Evolutionary conservation across 2,888 invertebrate species (phyloP).

Genomic region (Heteropelma amictum): DNA sequence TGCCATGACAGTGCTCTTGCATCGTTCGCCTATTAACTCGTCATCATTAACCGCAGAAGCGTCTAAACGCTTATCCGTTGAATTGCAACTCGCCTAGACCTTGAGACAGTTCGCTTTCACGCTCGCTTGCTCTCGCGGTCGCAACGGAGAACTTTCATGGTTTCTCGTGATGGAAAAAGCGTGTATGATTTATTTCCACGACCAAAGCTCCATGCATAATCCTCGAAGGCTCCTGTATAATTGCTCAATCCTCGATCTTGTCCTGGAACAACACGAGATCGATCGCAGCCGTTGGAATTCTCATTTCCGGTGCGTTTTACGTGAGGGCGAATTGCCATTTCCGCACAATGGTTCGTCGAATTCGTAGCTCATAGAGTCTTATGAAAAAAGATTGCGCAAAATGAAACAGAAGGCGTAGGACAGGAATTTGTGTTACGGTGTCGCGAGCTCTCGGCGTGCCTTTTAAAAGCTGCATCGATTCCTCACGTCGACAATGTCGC

Average conservation of each 20-base stretch:
- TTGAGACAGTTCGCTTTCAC: slow-evolving; percentile 62
- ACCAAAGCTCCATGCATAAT: too few relatives aligned
- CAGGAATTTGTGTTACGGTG: slow-evolving; percentile 58
- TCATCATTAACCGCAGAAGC: slow-evolving; percentile 24
- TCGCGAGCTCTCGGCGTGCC: slow-evolving; percentile 23
- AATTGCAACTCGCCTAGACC: slow-evolving; percentile 52
- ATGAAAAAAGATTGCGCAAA: slow-evolving; percentile 20
- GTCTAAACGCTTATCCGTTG: slow-evolving; percentile 12
- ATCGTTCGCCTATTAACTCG: too few relatives aligned
- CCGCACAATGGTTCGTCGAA: too few relatives aligned
- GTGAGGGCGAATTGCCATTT: too few relatives aligned
- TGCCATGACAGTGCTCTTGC: too few relatives aligned
- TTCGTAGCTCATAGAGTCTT: too few relatives aligned
- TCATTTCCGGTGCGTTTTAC: too few relatives aligned
- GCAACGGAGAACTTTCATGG: not conserved
- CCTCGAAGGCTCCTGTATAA: not conserved
- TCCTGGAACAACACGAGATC: not conserved
- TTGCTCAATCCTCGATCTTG: slow-evolving; percentile 19
- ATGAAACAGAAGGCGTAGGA: slow-evolving; percentile 52
- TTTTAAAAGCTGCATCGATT: not conserved
- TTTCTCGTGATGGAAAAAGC: not conserved
- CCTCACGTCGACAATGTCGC: slow-evolving; percentile 28
- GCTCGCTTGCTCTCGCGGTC: not conserved
- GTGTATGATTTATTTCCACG: too few relatives aligned
- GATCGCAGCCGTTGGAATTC: not conserved